A percentile compares a stretch with the other conserved stretches of the same genome.
phyloP scores from a whole-genome alignment of 2,797 vertebrate species.

The Dallia pectoralis region DNA sequence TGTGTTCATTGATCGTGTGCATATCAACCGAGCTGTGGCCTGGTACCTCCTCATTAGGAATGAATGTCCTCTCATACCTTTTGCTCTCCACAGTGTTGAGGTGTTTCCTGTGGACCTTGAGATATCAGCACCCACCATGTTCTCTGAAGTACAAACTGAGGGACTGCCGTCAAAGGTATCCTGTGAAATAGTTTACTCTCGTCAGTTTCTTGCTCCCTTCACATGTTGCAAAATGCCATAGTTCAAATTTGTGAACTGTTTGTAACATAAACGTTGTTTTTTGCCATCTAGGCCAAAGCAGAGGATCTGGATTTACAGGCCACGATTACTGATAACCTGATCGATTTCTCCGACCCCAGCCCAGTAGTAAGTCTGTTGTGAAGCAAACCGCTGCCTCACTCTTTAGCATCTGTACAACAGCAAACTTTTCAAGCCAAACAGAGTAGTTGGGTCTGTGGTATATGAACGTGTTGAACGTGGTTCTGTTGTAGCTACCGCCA shows the following conservation, averaged over 20 bases:
- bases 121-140: slow-evolving; percentile 36
- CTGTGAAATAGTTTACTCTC: neutral
- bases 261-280: slow-evolving; percentile 8
- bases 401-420: neutral
- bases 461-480: neutral
- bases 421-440: neutral
- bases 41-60: neutral
- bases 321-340: slow-evolving; percentile 85
- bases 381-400: neutral
- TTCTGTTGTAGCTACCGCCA: slow-evolving; percentile 62
- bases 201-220: neutral
- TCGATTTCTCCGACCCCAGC: slow-evolving; percentile 85
- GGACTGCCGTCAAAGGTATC: slow-evolving; percentile 62
- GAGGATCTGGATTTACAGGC: slow-evolving; percentile 79
- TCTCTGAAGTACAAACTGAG: slow-evolving; percentile 53
- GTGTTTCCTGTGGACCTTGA: slow-evolving; percentile 51
- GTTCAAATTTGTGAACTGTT: neutral
- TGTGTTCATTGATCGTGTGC: neutral
- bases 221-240: neutral
- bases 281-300: slow-evolving; percentile 63
- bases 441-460: neutral
- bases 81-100: slow-evolving; percentile 57
- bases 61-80: neutral
- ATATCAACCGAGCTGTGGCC: neutral
- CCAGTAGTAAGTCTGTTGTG: slow-evolving; percentile 69